These are phyloP conservation scores for Strigops habroptila DNA, from an alignment of 2,113 vertebrate species.

Conservation along the genomic window DNA sequence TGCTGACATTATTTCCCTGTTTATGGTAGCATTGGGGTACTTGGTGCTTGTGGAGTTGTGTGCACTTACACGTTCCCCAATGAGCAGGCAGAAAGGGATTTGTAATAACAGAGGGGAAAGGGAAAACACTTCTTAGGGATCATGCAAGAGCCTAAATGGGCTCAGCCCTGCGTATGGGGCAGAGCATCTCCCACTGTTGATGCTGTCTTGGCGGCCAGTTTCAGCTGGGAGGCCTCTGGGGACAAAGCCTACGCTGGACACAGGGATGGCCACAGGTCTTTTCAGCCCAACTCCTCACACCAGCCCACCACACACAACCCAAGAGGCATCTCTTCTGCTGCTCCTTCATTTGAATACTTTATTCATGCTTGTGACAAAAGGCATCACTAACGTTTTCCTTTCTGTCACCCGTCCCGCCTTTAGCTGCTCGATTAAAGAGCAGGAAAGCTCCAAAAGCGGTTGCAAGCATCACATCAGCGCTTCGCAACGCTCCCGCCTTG, in stretches of 20 bases:
- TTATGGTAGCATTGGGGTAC: accelerated
- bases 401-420: background rate
- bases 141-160: accelerated
- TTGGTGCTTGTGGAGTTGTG: background rate
- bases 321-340: background rate
- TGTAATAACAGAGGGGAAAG: background rate
- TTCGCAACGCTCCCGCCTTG: background rate
- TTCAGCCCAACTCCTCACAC: background rate
- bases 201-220: accelerated
- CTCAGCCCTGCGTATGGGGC: background rate
- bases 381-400: background rate
- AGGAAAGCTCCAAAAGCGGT: background rate
- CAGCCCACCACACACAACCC: background rate
- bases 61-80: accelerated
- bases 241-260: background rate
- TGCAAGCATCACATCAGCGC: background rate
- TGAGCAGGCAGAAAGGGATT: background rate
- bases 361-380: background rate
- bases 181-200: background rate
- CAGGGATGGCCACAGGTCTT: background rate
- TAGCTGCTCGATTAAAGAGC: background rate
- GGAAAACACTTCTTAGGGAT: background rate
- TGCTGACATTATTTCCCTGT: background rate
- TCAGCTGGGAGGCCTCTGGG: background rate
- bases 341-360: background rate